phyloP scores from a whole-genome alignment of 2,797 vertebrate species.

The Lacerta viridis region DNA sequence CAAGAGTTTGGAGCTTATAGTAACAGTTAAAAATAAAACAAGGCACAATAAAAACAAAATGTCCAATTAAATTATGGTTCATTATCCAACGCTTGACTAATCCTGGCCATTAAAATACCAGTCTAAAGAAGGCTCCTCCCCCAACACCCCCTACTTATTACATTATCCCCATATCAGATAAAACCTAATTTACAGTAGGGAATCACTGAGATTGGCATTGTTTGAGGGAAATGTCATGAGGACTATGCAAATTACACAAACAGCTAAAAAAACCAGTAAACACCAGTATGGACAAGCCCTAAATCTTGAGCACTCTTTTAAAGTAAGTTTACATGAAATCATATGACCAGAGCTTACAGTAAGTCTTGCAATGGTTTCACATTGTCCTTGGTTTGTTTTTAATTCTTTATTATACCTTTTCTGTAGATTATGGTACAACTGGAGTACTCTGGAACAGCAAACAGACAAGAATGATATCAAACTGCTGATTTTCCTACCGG shows the following conservation, averaged over 20 bases:
- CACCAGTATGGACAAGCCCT: not conserved
- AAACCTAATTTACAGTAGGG: too few species aligned
- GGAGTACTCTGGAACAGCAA: conserved; percentile 70
- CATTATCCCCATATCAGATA: too few species aligned
- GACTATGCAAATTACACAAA: too few species aligned
- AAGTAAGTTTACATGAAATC: not conserved
- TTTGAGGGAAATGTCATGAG: too few species aligned
- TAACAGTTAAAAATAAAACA: conserved; percentile 7
- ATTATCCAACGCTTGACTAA: not conserved
- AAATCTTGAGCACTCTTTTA: not conserved
- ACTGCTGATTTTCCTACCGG: not conserved
- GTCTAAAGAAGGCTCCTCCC: not conserved
- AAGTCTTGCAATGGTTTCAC: conserved; percentile 71
- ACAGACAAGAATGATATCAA: conserved; percentile 14
- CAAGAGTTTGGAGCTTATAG: not conserved
- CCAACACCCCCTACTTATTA: too few species aligned
- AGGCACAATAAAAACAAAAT: conserved; percentile 3
- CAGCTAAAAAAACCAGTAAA: too few species aligned
- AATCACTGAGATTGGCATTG: too few species aligned
- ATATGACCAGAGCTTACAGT: conserved; percentile 67
- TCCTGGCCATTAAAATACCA: not conserved
- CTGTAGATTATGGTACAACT: conserved; percentile 71
- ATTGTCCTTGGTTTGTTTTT: conserved; percentile 73
- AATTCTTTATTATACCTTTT: conserved; percentile 71
- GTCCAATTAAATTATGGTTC: not conserved